Conservation (phyloP, 1,140 invertebrate species). For the Drosophila repleta region DNA sequence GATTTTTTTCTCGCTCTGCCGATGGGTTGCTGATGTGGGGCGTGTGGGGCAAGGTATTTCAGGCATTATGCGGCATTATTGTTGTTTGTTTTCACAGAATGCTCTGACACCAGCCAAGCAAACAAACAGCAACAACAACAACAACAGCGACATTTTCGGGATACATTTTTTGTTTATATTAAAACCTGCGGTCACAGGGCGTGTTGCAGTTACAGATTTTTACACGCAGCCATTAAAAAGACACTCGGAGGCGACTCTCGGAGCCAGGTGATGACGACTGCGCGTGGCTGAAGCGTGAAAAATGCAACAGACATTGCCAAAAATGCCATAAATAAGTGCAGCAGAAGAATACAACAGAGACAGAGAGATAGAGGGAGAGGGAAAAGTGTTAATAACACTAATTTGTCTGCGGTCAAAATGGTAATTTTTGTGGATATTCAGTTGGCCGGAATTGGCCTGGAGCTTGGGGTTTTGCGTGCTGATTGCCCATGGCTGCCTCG, state of each 20-base stretch:
- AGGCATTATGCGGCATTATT: constrained; percentile 53
- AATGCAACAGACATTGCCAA: constrained; percentile 46
- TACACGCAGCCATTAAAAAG: constrained; percentile 52
- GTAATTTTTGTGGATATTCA: constrained; percentile 57
- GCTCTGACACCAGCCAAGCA: constrained; percentile 51
- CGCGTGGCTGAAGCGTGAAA: constrained; percentile 55
- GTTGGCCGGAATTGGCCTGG: constrained; percentile 31
- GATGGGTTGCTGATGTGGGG: constrained; percentile 17
- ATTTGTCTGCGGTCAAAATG: constrained; percentile 58
- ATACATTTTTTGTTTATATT: constrained; percentile 40
- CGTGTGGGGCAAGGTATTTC: not conserved
- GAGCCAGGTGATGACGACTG: constrained; percentile 46
- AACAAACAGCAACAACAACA: constrained; percentile 15
- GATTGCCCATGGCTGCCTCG: constrained; percentile 22
- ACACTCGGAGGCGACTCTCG: constrained; percentile 43
- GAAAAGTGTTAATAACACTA: constrained; percentile 55
- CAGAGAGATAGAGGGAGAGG: not conserved
- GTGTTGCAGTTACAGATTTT: constrained; percentile 51
- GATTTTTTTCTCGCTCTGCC: constrained; percentile 31
- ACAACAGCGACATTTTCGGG: too few relatives aligned
- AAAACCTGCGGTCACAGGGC: constrained; percentile 57
- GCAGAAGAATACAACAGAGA: not conserved
- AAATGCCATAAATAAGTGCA: constrained; percentile 43
- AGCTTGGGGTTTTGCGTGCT: constrained; percentile 31
- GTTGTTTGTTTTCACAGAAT: constrained; percentile 54